Evolutionary conservation across 2,888 invertebrate genomes (phyloP).

Genomic region (Blomia tropicalis): DNA sequence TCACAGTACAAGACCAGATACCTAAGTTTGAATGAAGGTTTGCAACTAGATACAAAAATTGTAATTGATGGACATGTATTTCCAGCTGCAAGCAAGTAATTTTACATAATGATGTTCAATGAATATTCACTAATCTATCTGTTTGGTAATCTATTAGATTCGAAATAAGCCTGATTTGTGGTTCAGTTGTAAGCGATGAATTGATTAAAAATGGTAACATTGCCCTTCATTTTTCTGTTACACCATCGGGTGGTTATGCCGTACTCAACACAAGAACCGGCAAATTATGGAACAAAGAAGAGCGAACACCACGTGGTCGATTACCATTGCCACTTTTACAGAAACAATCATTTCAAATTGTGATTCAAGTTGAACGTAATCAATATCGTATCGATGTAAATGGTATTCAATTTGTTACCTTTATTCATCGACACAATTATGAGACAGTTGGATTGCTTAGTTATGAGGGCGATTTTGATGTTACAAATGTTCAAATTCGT

Average conservation of each 20-base stretch:
- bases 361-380: not conserved
- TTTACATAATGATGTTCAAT: too few species aligned
- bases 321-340: constrained; percentile 19
- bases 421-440: constrained; percentile 13
- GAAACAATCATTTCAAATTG: constrained; percentile 11
- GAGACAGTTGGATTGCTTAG: constrained; percentile 16
- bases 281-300: constrained; percentile 16
- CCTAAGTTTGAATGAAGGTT: constrained; percentile 13
- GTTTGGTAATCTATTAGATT: not conserved
- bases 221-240: constrained; percentile 15
- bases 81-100: constrained; percentile 17
- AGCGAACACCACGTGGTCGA: constrained; percentile 17
- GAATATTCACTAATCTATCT: not conserved
- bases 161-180: constrained; percentile 15
- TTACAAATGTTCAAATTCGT: constrained; percentile 16
- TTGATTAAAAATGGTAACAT: constrained; percentile 19
- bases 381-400: constrained; percentile 16
- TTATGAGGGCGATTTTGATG: constrained; percentile 13
- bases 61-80: constrained; percentile 7
- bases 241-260: constrained; percentile 16
- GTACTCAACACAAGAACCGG: constrained; percentile 15
- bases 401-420: not conserved
- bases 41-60: not conserved
- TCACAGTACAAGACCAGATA: constrained; percentile 6
- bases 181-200: constrained; percentile 14